phyloP scores from a whole-genome alignment of 2,113 vertebrate genomes.

The Malurus alboscapulatus region DNA sequence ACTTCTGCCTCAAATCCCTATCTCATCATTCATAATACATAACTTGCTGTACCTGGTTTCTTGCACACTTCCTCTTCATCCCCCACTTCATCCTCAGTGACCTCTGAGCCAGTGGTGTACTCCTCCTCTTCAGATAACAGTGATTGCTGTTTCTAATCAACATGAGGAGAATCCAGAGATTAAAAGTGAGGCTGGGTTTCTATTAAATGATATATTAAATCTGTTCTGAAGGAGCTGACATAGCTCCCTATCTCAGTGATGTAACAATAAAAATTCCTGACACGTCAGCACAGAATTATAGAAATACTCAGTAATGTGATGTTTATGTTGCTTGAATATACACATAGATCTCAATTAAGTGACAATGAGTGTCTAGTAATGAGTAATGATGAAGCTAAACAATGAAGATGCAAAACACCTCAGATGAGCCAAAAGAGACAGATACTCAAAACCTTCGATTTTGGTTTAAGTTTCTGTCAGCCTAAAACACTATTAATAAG shows the following conservation, averaged over 20 bases:
- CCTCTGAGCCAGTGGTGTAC: constrained; percentile 96
- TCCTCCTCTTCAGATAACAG: constrained; percentile 96
- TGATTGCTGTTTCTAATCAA: constrained; percentile 85
- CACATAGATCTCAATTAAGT: accelerated
- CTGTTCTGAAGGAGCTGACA: neutral
- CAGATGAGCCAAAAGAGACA: neutral
- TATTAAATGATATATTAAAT: neutral
- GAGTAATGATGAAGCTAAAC: neutral
- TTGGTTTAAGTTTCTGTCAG: neutral
- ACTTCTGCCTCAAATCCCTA: neutral
- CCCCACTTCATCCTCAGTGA: constrained; percentile 97
- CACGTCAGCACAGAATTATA: neutral
- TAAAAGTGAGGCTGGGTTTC: neutral
- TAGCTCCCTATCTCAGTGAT: neutral
- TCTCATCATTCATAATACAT: neutral
- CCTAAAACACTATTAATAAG: neutral
- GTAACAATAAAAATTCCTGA: neutral
- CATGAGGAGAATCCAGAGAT: neutral
- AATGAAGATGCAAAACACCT: neutral
- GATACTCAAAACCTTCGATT: neutral
- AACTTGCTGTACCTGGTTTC: constrained; percentile 82
- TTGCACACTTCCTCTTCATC: constrained; percentile 94
- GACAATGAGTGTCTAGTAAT: neutral
- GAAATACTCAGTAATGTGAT: neutral
- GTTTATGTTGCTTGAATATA: neutral